These are phyloP conservation scores for Anguilla rostrata DNA, from an alignment of 2,113 vertebrate genomes.

Conservation along the genomic window DNA sequence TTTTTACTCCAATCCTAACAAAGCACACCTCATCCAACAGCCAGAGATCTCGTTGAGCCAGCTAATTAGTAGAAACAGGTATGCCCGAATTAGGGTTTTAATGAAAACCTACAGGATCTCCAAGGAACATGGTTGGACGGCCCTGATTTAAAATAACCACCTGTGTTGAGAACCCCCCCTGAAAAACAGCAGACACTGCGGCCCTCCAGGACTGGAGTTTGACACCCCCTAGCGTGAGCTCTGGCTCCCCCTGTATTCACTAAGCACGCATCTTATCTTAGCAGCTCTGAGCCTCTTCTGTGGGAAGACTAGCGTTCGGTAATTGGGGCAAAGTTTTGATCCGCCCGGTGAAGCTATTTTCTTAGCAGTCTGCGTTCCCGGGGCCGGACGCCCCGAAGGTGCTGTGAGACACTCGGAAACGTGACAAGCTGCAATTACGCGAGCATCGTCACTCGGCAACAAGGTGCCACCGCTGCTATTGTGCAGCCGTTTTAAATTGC, in stretches of 20 bases:
- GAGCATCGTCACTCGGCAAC: conserved; percentile 1
- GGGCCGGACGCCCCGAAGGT: not conserved
- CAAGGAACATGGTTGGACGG: no score
- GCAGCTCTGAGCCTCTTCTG: not conserved
- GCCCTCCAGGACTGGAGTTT: no score
- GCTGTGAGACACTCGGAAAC: not conserved
- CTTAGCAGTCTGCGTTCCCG: not conserved
- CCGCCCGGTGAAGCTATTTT: not conserved
- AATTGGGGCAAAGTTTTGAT: conserved; percentile 1
- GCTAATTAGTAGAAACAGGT: no score
- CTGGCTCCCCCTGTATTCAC: not conserved
- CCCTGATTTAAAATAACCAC: no score
- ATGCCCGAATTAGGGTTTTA: no score
- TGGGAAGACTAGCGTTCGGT: not conserved
- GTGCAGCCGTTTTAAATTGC: not conserved
- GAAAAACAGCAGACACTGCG: no score
- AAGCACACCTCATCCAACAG: no score
- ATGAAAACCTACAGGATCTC: no score
- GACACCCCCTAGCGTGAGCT: not conserved
- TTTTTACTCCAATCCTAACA: no score
- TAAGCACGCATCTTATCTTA: not conserved
- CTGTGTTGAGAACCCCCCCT: no score
- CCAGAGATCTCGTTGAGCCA: no score
- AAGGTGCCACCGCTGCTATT: conserved; percentile 2
- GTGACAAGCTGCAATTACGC: conserved; percentile 23